Base-by-base conservation (phyloP, 2,888 invertebrate species). In the Lepidocyrtinus sp. region DNA sequence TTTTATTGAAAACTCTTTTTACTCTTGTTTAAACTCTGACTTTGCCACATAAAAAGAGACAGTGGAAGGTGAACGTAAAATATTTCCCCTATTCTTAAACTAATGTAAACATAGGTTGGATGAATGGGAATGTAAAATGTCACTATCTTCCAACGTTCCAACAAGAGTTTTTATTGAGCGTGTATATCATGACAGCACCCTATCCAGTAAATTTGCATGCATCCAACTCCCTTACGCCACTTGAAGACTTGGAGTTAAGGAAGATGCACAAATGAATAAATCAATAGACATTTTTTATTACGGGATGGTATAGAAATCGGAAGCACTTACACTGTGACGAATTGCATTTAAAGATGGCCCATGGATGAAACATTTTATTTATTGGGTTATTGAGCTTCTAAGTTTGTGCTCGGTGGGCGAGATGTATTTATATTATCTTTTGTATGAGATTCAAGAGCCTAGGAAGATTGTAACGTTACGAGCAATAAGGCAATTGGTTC, bases 1-100 rank as follows among this genome's bases (percentile, higher is more conserved):
- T 63, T 55, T 72, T 62, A 72, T 72, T 72, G 72, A 72, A 72
- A 72, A 72, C 72, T 72, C 36, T 36, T 36, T n/a, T 36, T 36
- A 12, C 36, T 36, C 36, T 7, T 36, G 72, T 72, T 72, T 72
- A 63, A 72, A 36, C 36, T 36, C 36, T 36, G 36, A 36, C 36
- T 36, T 36, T 5, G 36, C 36, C 5, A 36, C 36, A 36, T 36
- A 36, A 36, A 36, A 7, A 12, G 36, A 36, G 36, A 36, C 12
- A 36, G n/a, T 36, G 12, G 36, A 12, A 36, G 36, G 36, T 36
- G 36, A 36, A 36, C 12, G 36, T 36, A 7, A 7, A 36, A 12
- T 12, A 36, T 36, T 36, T 36, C 12, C 12, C 36, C 36, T 36
- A n/a, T n/a, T n/a, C 12, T 36, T 36, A 36, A 36, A 36, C 36